phyloP scores from a whole-genome alignment of 2,113 vertebrate species.

The Australoheros scitulus region DNA sequence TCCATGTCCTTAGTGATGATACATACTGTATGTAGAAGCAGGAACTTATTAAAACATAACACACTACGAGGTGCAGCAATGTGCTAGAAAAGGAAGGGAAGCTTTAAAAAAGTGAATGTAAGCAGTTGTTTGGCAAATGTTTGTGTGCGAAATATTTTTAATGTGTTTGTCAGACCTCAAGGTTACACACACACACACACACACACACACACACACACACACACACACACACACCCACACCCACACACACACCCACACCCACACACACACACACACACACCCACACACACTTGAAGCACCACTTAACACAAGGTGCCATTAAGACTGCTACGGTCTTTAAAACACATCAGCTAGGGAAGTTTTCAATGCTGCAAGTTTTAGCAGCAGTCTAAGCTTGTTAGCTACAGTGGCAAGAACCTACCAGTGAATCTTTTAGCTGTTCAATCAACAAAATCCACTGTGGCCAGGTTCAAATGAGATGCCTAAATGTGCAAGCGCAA shows the following conservation, averaged over 20 bases:
- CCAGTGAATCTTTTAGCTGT: neutral
- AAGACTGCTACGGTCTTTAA: neutral
- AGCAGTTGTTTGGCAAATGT: too few relatives aligned
- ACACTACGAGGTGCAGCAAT: neutral
- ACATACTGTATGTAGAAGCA: neutral
- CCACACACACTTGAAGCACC: neutral
- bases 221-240: too few relatives aligned
- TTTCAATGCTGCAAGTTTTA: neutral
- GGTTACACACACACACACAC: too few relatives aligned
- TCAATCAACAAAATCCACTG: neutral
- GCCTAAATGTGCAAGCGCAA: neutral
- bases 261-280: too few relatives aligned
- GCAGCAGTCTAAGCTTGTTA: neutral
- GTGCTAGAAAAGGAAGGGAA: fast-evolving
- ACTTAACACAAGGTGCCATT: neutral
- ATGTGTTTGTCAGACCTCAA: too few relatives aligned
- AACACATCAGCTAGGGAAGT: neutral
- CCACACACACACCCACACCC: too few relatives aligned
- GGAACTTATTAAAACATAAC: neutral
- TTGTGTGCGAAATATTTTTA: too few relatives aligned
- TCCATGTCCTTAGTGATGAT: neutral
- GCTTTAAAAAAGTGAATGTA: neutral
- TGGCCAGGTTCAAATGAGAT: neutral
- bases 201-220: too few relatives aligned
- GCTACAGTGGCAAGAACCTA: neutral